A percentile compares a stretch with the other conserved stretches of the same genome.
Conservation (phyloP, 2,113 vertebrate species). For the Sigmodon hispidus region DNA sequence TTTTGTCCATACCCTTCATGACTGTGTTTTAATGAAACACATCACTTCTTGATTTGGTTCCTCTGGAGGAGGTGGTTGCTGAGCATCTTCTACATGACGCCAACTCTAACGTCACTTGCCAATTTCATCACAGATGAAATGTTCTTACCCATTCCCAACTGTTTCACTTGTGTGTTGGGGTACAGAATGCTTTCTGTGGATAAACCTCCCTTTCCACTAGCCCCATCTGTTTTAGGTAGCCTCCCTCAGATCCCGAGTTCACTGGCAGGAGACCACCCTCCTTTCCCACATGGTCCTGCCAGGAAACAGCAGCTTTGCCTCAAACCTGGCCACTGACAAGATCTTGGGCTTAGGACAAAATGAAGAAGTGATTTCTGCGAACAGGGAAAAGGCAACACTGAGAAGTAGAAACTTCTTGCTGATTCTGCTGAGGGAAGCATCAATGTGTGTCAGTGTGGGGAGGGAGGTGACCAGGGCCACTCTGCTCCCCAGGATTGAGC, state of each 20-base stretch:
- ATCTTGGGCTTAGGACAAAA: neutral
- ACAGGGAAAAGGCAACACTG: neutral
- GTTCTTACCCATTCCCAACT: neutral
- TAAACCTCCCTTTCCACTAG: neutral
- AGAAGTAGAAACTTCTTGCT: neutral
- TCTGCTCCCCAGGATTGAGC: neutral
- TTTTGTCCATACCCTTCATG: neutral
- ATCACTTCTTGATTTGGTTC: neutral
- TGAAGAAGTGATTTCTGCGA: neutral
- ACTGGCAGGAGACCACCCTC: neutral
- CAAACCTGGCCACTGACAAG: neutral
- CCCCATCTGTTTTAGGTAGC: neutral
- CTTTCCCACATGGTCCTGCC: neutral
- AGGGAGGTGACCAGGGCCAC: accelerated
- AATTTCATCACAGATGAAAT: neutral
- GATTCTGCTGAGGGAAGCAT: conserved; percentile 28
- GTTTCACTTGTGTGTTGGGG: neutral
- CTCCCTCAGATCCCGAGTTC: neutral
- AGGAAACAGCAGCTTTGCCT: neutral
- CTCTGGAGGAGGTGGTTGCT: neutral
- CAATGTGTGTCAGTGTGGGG: neutral
- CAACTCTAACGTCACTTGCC: neutral
- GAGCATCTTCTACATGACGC: neutral
- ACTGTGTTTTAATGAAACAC: neutral
- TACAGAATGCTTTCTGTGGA: neutral